These are phyloP conservation scores for Eulemur coronatus DNA, from an alignment of 2,797 vertebrate genomes.

Conservation along the genomic window DNA sequence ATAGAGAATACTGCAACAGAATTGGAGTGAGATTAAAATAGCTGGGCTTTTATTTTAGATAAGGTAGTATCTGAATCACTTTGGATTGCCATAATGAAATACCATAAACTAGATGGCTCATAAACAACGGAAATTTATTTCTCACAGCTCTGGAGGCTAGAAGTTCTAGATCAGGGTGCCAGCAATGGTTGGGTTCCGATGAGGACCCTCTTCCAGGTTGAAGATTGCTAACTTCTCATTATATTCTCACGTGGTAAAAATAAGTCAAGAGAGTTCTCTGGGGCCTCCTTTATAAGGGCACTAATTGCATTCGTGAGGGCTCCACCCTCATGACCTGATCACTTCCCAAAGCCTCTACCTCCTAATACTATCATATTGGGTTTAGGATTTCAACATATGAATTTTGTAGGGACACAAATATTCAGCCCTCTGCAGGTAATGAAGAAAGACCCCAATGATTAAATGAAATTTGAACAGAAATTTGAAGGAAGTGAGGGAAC, in stretches of 20 bases:
- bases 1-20: neutral
- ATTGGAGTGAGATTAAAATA: neutral
- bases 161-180: neutral
- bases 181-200: neutral
- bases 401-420: neutral
- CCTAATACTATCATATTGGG: neutral
- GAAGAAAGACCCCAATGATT: neutral
- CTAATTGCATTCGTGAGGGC: neutral
- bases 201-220: neutral
- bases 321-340: neutral
- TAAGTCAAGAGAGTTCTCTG: neutral
- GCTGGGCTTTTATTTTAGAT: neutral
- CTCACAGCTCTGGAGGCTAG: neutral
- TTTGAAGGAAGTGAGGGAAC: neutral
- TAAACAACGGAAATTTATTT: neutral
- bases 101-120: too few species aligned
- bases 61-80: neutral
- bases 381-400: neutral
- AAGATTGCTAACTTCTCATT: neutral
- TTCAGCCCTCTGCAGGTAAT: too few species aligned
- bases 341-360: neutral
- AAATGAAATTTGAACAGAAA: neutral
- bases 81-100: neutral
- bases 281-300: neutral
- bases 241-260: neutral